Evolutionary conservation across 2,888 invertebrate genomes (phyloP), one percentile per base, ranked within the genome.

Genomic region (Drosophila yooni): DNA sequence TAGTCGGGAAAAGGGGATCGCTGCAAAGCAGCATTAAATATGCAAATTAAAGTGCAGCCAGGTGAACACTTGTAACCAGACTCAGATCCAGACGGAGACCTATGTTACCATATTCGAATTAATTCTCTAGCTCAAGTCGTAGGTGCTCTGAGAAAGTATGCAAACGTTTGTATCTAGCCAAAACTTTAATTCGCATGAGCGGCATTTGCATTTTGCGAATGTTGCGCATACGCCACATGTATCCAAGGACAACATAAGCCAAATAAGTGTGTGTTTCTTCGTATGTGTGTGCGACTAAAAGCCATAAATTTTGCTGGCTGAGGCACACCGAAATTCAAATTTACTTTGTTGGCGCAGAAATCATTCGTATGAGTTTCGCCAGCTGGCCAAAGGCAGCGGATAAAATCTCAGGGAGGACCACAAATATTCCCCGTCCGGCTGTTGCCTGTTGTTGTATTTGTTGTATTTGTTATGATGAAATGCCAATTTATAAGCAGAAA

Each of bases 281-380:
- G 3, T 29, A 52, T 34, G 43, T 62, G 61, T 73, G 54, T 71
- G 46, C 50, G 60, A 59, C 58, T 54, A 57, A 73, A 79, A 71
- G 69, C 70, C 65, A 87, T 89, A 87, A 87, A 89, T 83, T 79
- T 62, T 68, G 57, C 58, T 74, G 68, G 66, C 68, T 70, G 70
- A 71, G 74, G 69, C 78, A 84, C 69, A 71, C 78, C 62, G 70
- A 87, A 83, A 87, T 83, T 87, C 73, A 76, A 83, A 89, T 89
- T 81, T 79, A 76, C 74, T 74, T 83, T 40, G 57, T 64, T 69
- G 77, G 62, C 67, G 60, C 36, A 70, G 57, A 62, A 67, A 72
- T 75, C 70, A 59, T 68, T 71, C 33, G 59, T 29, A 62, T 48
- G 61, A 43, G 43, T 68, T 56, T 68, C 59, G 36, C 62, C 66